Evolutionary conservation across 2,797 vertebrate genomes (phyloP), one percentile per base, ranked within the genome.

Genomic region (Salarias fasciatus): DNA sequence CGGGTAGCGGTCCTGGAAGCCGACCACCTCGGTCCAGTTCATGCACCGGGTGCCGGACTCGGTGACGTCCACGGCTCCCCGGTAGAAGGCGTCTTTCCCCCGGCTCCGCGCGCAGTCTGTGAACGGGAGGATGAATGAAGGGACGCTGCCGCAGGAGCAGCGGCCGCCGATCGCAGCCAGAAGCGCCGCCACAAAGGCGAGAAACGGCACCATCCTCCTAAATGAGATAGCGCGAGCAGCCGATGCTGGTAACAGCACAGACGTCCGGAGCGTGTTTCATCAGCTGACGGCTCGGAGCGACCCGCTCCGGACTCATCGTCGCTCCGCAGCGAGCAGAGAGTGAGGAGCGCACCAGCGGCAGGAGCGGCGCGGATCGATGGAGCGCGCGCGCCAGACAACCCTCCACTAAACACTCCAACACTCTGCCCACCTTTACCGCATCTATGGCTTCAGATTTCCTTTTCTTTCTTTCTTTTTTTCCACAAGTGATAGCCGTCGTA

Each of bases 41-140:
- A 94, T 89, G 79, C 94, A 94, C 64, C 77, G 91, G 13, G 81
- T 80, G 24, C 93, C 93, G 42, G 91, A 94, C 82, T 95, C 94
- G 8, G 94, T 95, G 37, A 94, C 86, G 79, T 94, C 94, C 62
- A 94, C 82, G 12, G 89, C 88, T 5, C 93, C 93, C 47, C 85
- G 81, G 82, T 94, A 95, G 50, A 85, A 91, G 0, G 79, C 92
- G 48, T 87, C 83, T 52, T 59, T 86, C 35, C 91, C 93, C 11
- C 86, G 85, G 79, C 87, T 90, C 28, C 77, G 91, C 9, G 85
- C 68, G 75, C 90, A 95, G 65, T 88, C 90, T 1, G 86, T 89
- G 31, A 88, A 91, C 61, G 90, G 69, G 11, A 50, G 85, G 70
- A 87, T 87, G 76, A 88, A 82, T 62, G 88, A 87, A 4, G 88